phyloP scores from a whole-genome alignment of 2,888 invertebrate species.

The Drosophila silvestris region DNA sequence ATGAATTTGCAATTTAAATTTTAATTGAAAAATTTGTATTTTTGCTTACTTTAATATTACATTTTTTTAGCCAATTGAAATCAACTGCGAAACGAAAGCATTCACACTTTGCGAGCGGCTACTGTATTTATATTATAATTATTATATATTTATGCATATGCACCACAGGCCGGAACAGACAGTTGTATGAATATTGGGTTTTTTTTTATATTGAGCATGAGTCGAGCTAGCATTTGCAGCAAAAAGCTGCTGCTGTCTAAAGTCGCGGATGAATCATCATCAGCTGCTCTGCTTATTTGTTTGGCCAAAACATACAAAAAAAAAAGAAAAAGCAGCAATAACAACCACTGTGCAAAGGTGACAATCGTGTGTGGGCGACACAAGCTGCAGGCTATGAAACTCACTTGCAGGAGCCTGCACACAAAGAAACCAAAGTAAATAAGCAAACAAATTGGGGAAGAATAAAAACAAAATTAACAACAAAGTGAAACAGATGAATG shows the following conservation, averaged over 20 bases:
- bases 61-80: neutral
- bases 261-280: slow-evolving; percentile 47
- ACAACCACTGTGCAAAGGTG: slow-evolving; percentile 19
- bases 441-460: slow-evolving; percentile 36
- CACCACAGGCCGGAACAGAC: slow-evolving; percentile 18
- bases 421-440: slow-evolving; percentile 41
- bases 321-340: slow-evolving; percentile 1
- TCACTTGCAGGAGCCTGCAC: slow-evolving; percentile 32
- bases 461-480: slow-evolving; percentile 18
- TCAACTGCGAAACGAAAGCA: neutral
- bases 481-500: slow-evolving; percentile 42
- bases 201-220: slow-evolving; percentile 27
- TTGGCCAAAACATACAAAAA: slow-evolving; percentile 28
- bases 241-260: slow-evolving; percentile 38
- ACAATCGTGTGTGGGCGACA: slow-evolving; percentile 23
- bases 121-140: neutral
- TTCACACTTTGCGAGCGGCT: neutral
- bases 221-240: slow-evolving; percentile 44
- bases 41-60: neutral
- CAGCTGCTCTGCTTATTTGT: slow-evolving; percentile 24
- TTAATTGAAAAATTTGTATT: neutral
- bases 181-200: slow-evolving; percentile 20
- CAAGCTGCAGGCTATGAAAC: slow-evolving; percentile 29
- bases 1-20: neutral
- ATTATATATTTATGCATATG: slow-evolving; percentile 12